Evolutionary conservation across 2,888 invertebrate genomes (phyloP).

Genomic region (Branchipolynoe longqiensis): DNA sequence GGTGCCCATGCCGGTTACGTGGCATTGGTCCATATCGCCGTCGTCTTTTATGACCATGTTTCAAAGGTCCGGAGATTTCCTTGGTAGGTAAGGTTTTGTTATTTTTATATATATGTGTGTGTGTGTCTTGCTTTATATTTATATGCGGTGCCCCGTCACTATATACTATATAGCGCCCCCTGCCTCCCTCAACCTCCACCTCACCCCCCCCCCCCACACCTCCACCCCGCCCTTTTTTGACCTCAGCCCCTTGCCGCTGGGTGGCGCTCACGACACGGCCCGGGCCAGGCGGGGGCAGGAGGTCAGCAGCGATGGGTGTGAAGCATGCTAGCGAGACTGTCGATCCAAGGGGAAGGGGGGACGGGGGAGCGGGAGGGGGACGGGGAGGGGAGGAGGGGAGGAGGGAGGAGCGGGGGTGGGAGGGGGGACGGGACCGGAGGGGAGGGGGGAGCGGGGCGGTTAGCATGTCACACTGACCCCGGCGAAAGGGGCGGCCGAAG

Average conservation of each 20-base stretch:
- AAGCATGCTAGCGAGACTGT: conserved; percentile 38
- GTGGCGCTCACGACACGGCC: conserved; percentile 14
- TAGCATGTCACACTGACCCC: conserved; percentile 49
- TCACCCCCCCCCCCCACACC: not conserved
- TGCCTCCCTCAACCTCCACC: conserved; percentile 8
- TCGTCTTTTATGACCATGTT: conserved; percentile 15
- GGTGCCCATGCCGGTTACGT: not conserved
- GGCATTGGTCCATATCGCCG: conserved; percentile 9
- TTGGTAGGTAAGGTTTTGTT: too few species aligned
- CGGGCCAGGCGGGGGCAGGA: not conserved
- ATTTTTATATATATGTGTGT: conserved; percentile 1
- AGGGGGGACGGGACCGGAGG: too few species aligned
- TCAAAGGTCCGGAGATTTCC: conserved; percentile 8
- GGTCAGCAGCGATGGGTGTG: conserved; percentile 14
- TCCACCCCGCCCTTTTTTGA: not conserved
- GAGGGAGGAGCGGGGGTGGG: too few species aligned
- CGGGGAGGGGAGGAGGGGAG: too few species aligned
- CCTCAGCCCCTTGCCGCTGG: not conserved
- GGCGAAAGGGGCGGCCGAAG: not conserved
- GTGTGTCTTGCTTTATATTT: not conserved
- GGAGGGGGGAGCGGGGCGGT: too few species aligned
- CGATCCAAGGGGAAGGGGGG: conserved; percentile 49
- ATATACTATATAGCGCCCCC: not conserved
- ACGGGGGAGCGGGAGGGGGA: too few species aligned
- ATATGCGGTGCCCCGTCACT: not conserved